phyloP scores from a whole-genome alignment of 2,888 invertebrate species.

The Steromphala cineraria region DNA sequence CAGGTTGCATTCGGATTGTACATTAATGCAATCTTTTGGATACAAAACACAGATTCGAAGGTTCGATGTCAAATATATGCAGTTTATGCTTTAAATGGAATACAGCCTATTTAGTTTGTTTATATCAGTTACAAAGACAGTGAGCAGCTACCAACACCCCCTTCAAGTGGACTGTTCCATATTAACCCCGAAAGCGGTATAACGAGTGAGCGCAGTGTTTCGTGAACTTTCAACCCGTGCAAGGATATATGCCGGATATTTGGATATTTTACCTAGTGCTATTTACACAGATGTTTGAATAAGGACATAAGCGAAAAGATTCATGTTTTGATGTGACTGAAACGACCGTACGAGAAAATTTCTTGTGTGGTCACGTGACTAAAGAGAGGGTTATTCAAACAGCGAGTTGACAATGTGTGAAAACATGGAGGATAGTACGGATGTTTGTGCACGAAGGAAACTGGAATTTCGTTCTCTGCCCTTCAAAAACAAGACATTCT shows the following conservation, averaged over 20 bases:
- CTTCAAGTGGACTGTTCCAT: background rate
- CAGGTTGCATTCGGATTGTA: background rate
- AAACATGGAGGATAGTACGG: background rate
- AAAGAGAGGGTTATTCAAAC: slow-evolving; percentile 25
- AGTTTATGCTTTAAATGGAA: background rate
- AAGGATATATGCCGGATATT: no score
- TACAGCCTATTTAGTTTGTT: background rate
- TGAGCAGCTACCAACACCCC: background rate
- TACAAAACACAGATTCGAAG: no score
- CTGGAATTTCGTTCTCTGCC: slow-evolving; percentile 10
- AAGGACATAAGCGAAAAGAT: no score
- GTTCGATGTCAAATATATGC: no score
- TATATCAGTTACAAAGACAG: background rate
- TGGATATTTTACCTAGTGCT: no score
- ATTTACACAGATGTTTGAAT: no score
- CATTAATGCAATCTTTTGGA: background rate
- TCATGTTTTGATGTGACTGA: no score
- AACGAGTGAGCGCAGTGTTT: no score
- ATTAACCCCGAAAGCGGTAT: background rate
- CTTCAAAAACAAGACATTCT: slow-evolving; percentile 29
- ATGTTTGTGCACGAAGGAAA: slow-evolving; percentile 12
- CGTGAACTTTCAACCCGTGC: no score
- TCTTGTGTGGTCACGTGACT: slow-evolving; percentile 20
- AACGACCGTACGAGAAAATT: background rate
- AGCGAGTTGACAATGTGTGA: background rate